phyloP scores from a whole-genome alignment of 2,888 invertebrate genomes.

The Pocota personata region DNA sequence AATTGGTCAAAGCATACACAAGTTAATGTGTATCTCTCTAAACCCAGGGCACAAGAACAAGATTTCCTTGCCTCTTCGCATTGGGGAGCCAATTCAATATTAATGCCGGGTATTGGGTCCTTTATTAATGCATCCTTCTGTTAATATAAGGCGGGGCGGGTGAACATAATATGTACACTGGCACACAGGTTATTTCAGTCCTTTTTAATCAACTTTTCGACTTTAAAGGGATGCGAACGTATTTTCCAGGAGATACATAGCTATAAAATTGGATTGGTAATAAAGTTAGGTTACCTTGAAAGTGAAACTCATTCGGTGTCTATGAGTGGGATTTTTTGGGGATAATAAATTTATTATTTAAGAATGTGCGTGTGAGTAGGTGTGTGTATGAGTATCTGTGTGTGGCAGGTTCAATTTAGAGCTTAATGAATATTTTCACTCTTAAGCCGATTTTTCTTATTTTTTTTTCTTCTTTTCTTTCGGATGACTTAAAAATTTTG shows the following conservation, averaged over 20 bases:
- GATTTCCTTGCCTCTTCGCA: background rate
- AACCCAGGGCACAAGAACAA: background rate
- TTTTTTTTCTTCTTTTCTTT: background rate
- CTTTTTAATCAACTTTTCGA: conserved; percentile 67
- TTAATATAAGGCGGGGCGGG: conserved; percentile 9
- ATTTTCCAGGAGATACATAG: conserved; percentile 36
- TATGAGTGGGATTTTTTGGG: conserved; percentile 36
- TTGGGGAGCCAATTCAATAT: conserved; percentile 37
- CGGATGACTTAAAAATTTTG: background rate
- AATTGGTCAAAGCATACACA: conserved; percentile 60
- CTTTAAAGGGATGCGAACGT: conserved; percentile 35
- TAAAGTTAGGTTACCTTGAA: conserved; percentile 63
- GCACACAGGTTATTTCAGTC: background rate
- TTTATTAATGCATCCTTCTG: conserved; percentile 42
- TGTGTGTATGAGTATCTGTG: background rate
- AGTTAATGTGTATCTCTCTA: conserved; percentile 40
- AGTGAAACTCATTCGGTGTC: conserved; percentile 10
- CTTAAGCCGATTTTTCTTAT: conserved; percentile 32
- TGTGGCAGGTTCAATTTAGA: conserved; percentile 9
- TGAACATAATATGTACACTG: background rate
- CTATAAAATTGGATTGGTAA: conserved; percentile 65
- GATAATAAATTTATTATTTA: conserved; percentile 66
- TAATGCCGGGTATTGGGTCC: conserved; percentile 48
- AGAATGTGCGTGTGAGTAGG: conserved; percentile 9
- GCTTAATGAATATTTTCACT: conserved; percentile 26